Base-by-base conservation (phyloP, 1,140 invertebrate genomes). In the Pogonomyrmex barbatus region DNA sequence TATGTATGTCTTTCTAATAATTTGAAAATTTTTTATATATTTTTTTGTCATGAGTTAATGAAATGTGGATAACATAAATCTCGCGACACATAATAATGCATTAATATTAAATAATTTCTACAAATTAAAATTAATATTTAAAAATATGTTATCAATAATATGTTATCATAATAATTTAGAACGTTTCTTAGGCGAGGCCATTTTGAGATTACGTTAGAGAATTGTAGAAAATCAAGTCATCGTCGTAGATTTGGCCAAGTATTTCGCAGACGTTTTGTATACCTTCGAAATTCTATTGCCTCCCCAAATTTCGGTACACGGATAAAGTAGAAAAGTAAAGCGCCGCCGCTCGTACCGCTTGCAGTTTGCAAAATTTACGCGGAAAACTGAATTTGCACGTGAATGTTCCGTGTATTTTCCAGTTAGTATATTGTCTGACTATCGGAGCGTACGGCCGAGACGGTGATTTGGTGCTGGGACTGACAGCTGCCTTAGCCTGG, bases 351-450 rank as follows among this genome's bases (percentile, higher is more conserved):
- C 47, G 6, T 4, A 30, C 63, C 45, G 42, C 17, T 54, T 30
- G 77, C 50, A 81, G 12, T 39, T 68, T 39, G 33, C 68, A 42
- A 83, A 83, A 60, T 83, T 83, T 83, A 50, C 68, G 68, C 36
- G 42, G 68, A 75, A 75, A 83, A 83, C 68, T 83, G 54, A 83
- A 75, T 83, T 83, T 62, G 79, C 79, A 45, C 68, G 42, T 36
- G 79, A 45, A 83, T 83, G 79, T 83, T 75, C 42, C 68, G 79
- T 83, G 79, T 83, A 83, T 83, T 83, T 91, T 92, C 12, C 78
- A 95, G 95, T 67, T 95, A 84, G 95, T 95, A 58, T 95, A 94
- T 89, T 95, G 95, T 85, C 87, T 95, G 86, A 95, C 95, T 10
- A 92, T 94, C 60, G 94, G 94, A 87, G 93, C 94, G 65, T 93